These are phyloP conservation scores for Schizopygopsis pylzovi DNA, from an alignment of 2,797 vertebrate genomes.

Conservation along the genomic window DNA sequence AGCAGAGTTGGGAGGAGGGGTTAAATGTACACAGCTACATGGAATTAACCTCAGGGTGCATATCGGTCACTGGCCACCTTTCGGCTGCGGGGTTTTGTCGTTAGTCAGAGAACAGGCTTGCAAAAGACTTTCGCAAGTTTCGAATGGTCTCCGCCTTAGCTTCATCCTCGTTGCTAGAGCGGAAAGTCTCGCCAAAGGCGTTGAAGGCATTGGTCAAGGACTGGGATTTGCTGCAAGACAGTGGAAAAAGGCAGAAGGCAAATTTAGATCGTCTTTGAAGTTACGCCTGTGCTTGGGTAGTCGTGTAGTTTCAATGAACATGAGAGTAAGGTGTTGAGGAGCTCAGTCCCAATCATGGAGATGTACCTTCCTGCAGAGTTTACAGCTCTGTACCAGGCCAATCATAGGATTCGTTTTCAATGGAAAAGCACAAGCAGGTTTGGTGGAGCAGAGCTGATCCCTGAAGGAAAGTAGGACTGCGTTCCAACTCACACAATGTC, in stretches of 20 bases:
- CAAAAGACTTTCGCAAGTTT: constrained; percentile 90
- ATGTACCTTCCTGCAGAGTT: background rate
- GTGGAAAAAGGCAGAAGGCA: constrained; percentile 20
- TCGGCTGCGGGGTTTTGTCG: constrained; percentile 45
- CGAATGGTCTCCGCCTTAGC: constrained; percentile 91
- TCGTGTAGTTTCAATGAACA: background rate
- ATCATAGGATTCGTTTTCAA: background rate
- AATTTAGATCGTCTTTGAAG: background rate
- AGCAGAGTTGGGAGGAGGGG: constrained; percentile 63
- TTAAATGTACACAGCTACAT: constrained; percentile 75
- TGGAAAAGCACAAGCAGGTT: background rate
- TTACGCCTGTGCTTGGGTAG: background rate
- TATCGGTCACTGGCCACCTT: constrained; percentile 69
- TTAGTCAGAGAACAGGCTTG: constrained; percentile 92
- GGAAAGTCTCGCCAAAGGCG: constrained; percentile 87
- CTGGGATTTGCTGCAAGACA: constrained; percentile 93
- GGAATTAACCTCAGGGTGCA: constrained; percentile 77
- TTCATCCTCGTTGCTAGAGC: constrained; percentile 90
- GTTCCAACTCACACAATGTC: background rate
- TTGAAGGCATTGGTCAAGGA: constrained; percentile 98
- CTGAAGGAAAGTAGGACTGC: background rate
- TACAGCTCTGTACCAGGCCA: background rate
- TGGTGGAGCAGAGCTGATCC: background rate
- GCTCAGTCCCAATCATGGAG: background rate
- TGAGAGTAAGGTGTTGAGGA: background rate